phyloP scores from a whole-genome alignment of 2,888 invertebrate genomes.

The Phortica okadai region DNA sequence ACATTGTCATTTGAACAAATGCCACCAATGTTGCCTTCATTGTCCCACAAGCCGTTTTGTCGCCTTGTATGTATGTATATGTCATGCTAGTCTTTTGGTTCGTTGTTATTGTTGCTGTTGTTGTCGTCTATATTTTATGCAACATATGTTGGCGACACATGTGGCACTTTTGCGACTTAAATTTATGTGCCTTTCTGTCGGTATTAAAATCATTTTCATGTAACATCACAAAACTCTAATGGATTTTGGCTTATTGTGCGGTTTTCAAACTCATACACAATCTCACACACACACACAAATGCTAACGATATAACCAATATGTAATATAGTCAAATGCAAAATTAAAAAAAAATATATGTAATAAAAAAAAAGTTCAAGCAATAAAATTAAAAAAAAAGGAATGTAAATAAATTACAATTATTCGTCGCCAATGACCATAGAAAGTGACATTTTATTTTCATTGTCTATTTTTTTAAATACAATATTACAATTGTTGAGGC shows the following conservation, averaged over 20 bases:
- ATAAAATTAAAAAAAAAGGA: background rate
- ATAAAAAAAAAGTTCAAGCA: background rate
- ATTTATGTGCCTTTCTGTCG: conserved; percentile 32
- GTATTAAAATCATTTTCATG: conserved; percentile 40
- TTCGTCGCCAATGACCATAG: too few species aligned
- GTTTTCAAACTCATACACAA: conserved; percentile 22
- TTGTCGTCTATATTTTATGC: conserved; percentile 26
- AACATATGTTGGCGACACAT: conserved; percentile 33
- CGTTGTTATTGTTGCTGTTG: conserved; percentile 2
- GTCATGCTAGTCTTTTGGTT: too few species aligned
- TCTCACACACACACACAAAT: conserved; percentile 3
- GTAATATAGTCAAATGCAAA: background rate
- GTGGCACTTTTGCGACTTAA: conserved; percentile 32
- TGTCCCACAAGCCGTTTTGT: background rate
- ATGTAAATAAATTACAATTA: conserved; percentile 14
- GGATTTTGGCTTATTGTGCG: conserved; percentile 32
- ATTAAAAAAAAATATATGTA: background rate
- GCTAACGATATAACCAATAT: background rate
- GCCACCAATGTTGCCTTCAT: background rate
- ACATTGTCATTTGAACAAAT: background rate
- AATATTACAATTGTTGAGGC: too few species aligned
- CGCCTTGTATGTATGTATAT: background rate
- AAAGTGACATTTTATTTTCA: too few species aligned
- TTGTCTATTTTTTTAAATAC: too few species aligned
- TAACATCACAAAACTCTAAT: conserved; percentile 34